phyloP scores from a whole-genome alignment of 2,888 invertebrate genomes.

The Leptinotarsa peninsularis region DNA sequence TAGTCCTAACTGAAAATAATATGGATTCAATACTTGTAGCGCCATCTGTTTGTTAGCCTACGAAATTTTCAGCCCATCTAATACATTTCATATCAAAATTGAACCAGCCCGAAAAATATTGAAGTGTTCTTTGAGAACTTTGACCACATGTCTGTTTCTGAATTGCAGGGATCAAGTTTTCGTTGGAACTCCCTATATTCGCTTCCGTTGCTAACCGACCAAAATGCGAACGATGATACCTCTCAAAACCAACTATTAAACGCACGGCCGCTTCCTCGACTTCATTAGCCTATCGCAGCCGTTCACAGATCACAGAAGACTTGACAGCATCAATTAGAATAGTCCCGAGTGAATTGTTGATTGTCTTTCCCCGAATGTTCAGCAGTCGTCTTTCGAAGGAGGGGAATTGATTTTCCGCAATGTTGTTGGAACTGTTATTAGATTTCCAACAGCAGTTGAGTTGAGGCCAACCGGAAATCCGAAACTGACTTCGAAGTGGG shows the following conservation, averaged over 20 bases:
- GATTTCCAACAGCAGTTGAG: slow-evolving; percentile 2
- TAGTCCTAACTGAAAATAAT: too few species aligned
- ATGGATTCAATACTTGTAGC: too few species aligned
- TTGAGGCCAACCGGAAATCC: background rate
- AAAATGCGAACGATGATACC: background rate
- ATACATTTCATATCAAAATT: too few species aligned
- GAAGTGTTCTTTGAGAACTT: background rate
- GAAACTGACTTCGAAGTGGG: slow-evolving; percentile 9
- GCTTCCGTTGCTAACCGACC: too few species aligned
- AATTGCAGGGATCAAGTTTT: too few species aligned
- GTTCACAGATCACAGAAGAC: slow-evolving; percentile 16
- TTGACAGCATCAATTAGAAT: slow-evolving; percentile 19
- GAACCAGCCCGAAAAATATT: too few species aligned
- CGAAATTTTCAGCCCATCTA: too few species aligned
- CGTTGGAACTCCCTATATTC: too few species aligned
- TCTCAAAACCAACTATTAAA: background rate
- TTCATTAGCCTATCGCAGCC: slow-evolving; percentile 17
- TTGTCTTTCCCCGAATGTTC: slow-evolving; percentile 17
- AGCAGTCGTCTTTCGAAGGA: background rate
- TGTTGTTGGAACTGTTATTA: slow-evolving; percentile 15
- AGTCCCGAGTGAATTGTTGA: slow-evolving; percentile 20
- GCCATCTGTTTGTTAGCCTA: too few species aligned
- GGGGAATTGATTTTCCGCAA: slow-evolving; percentile 7
- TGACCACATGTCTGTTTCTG: too few species aligned
- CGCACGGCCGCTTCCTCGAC: background rate